Evolutionary conservation across 2,888 invertebrate species (phyloP).

Genomic region (Euproctis similis): DNA sequence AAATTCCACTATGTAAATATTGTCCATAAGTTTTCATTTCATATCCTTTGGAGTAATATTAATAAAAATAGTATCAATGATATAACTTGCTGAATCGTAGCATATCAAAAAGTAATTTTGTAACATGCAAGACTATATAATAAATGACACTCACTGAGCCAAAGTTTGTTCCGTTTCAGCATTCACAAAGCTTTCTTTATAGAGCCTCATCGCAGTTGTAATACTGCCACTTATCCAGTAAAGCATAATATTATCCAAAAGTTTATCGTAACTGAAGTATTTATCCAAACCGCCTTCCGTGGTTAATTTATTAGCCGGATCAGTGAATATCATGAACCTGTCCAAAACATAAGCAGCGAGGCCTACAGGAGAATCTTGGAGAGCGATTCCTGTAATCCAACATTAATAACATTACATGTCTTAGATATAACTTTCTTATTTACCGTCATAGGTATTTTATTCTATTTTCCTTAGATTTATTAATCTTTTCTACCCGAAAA

Average conservation of each 20-base stretch:
- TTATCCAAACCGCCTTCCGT: slow-evolving; percentile 78
- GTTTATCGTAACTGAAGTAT: slow-evolving; percentile 41
- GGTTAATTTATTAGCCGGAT: slow-evolving; percentile 63
- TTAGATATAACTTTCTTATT: too few relatives aligned
- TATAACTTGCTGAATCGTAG: too few relatives aligned
- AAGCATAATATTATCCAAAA: slow-evolving; percentile 72
- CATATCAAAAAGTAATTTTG: too few relatives aligned
- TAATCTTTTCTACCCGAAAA: too few relatives aligned
- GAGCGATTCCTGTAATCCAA: slow-evolving; percentile 75
- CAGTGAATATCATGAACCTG: slow-evolving; percentile 84
- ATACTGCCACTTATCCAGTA: slow-evolving; percentile 72
- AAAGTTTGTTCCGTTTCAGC: slow-evolving; percentile 37
- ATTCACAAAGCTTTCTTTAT: slow-evolving; percentile 75
- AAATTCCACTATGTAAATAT: too few relatives aligned
- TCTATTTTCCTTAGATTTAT: too few relatives aligned
- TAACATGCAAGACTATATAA: slow-evolving; percentile 8
- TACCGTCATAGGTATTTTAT: too few relatives aligned
- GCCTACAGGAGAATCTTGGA: slow-evolving; percentile 87
- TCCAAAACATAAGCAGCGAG: slow-evolving; percentile 92
- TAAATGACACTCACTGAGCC: slow-evolving; percentile 63
- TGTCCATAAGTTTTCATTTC: too few relatives aligned
- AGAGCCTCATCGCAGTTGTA: slow-evolving; percentile 70
- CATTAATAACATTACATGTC: too few relatives aligned
- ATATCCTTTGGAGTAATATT: too few relatives aligned
- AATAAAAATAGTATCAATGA: too few relatives aligned